Percentiles rank a stretch among this genome's conserved stretches.
Conservation (phyloP, 2,888 invertebrate species). For the Cordylochernes scorpioides region DNA sequence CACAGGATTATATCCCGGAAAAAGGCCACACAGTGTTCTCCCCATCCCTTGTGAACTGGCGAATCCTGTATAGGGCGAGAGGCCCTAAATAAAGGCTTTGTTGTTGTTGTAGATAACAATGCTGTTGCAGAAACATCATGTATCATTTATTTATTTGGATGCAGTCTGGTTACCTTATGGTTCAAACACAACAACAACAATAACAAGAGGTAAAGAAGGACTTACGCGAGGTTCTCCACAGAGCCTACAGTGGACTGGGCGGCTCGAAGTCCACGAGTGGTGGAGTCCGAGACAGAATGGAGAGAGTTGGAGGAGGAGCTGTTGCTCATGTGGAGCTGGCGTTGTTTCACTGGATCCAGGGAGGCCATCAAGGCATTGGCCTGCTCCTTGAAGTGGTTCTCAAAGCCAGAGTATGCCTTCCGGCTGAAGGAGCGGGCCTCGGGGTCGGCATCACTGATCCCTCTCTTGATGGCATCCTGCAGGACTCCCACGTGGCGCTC, state of each 20-base stretch:
- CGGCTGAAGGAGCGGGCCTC: slow-evolving; percentile 55
- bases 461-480: slow-evolving; percentile 46
- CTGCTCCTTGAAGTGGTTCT: slow-evolving; percentile 62
- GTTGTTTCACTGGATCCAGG: slow-evolving; percentile 47
- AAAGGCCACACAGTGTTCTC: no score
- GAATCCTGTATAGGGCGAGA: no score
- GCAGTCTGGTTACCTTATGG: no score
- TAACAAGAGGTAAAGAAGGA: no score
- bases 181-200: no score
- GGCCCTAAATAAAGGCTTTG: no score
- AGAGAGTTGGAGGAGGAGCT: slow-evolving; percentile 24
- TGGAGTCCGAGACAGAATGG: no score
- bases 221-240: slow-evolving; percentile 17
- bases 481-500: slow-evolving; percentile 50
- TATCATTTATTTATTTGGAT: no score
- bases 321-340: slow-evolving; percentile 31
- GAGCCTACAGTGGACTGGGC: slow-evolving; percentile 15
- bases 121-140: no score
- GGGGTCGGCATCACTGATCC: slow-evolving; percentile 75
- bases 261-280: slow-evolving; percentile 5
- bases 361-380: slow-evolving; percentile 56
- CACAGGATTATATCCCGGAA: no score
- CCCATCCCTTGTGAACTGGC: no score
- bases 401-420: slow-evolving; percentile 72
- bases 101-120: no score